These are phyloP conservation scores for Lucilia sericata DNA, from an alignment of 1,140 invertebrate genomes.

Conservation along the genomic window DNA sequence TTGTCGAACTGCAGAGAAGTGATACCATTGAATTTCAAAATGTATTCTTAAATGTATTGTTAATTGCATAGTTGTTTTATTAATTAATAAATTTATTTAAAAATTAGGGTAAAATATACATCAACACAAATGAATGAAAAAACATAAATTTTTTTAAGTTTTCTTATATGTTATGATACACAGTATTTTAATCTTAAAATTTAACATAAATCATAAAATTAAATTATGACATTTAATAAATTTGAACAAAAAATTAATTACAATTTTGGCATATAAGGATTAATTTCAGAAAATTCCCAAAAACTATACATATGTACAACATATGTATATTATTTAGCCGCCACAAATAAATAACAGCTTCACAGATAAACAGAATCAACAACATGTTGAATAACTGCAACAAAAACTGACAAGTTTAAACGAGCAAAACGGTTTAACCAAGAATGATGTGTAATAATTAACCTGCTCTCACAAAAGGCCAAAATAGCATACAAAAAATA, in stretches of 20 bases:
- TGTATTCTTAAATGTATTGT: too few species aligned
- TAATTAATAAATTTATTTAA: too few species aligned
- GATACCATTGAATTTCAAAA: too few species aligned
- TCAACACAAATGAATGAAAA: too few species aligned
- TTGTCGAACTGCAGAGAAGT: too few species aligned
- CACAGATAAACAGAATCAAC: neutral
- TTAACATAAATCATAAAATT: neutral
- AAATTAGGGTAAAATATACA: too few species aligned
- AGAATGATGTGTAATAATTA: constrained; percentile 21
- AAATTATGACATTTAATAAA: constrained; percentile 2
- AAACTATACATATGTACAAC: neutral
- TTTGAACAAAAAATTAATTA: constrained; percentile 6
- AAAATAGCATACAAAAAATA: neutral
- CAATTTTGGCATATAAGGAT: neutral
- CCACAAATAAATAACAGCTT: neutral
- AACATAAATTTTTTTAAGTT: neutral
- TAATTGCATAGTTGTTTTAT: too few species aligned
- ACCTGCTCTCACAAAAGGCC: neutral
- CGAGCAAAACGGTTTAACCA: neutral
- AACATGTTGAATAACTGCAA: neutral
- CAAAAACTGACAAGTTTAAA: neutral
- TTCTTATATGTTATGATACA: neutral
- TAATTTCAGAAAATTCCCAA: neutral
- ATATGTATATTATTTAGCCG: neutral
- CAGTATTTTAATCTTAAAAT: neutral